A percentile compares a stretch with the other conserved stretches of the same genome.
Evolutionary conservation across 2,888 invertebrate genomes (phyloP).

Genomic region (Pantelozetes paolii): DNA sequence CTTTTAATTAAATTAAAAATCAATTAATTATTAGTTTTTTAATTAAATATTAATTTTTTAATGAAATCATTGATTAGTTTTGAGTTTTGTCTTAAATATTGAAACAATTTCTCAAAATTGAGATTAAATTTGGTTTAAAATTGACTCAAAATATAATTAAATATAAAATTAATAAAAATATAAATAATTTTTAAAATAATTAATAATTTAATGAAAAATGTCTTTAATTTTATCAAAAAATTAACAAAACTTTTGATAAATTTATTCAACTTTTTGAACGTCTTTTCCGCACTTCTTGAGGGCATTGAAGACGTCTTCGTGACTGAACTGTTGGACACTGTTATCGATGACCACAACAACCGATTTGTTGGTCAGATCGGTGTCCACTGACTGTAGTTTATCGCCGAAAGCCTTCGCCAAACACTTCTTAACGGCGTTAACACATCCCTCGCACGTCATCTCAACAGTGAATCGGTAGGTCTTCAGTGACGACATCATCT

Average conservation of each 20-base stretch:
- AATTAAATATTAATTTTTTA: background rate
- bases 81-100: too few relatives aligned
- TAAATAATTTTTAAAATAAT: background rate
- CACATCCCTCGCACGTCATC: slow-evolving; percentile 38
- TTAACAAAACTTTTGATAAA: background rate
- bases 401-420: slow-evolving; percentile 37
- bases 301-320: slow-evolving; percentile 37
- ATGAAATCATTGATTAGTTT: too few relatives aligned
- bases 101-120: too few relatives aligned
- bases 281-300: slow-evolving; percentile 34
- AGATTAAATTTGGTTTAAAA: background rate
- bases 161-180: background rate
- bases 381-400: slow-evolving; percentile 26
- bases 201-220: background rate
- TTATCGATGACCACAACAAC: slow-evolving; percentile 22
- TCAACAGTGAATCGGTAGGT: slow-evolving; percentile 39
- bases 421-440: slow-evolving; percentile 35
- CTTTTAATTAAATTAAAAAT: background rate
- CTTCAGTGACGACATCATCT: background rate
- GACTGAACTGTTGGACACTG: background rate
- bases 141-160: background rate
- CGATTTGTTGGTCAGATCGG: slow-evolving; percentile 32
- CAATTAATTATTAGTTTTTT: background rate
- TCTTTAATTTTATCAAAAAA: background rate
- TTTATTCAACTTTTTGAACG: slow-evolving; percentile 11